Evolutionary conservation across 2,113 vertebrate genomes (phyloP).

Genomic region (Cyprinus carpio): DNA sequence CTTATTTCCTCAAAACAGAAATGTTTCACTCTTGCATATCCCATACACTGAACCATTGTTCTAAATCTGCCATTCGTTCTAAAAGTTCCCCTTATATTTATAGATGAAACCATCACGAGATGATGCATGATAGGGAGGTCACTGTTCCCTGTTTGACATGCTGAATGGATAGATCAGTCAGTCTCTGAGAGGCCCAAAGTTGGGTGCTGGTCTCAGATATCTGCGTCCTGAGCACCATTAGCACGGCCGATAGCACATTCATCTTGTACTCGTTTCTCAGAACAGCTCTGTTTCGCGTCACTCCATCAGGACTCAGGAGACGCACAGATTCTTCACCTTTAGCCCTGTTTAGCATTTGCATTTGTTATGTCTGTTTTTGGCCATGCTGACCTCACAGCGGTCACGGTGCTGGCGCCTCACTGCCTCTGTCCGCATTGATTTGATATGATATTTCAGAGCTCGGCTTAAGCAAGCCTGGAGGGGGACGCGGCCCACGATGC

Average conservation of each 20-base stretch:
- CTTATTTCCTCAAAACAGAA: neutral
- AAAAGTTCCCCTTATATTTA: constrained; percentile 30
- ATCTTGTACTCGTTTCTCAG: constrained; percentile 55
- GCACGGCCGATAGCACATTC: constrained; percentile 45
- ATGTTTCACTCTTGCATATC: neutral
- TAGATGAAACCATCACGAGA: neutral
- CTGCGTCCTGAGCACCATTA: constrained; percentile 50
- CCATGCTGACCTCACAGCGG: constrained; percentile 53
- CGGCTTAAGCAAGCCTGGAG: constrained; percentile 35
- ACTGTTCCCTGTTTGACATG: constrained; percentile 44
- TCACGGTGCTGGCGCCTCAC: constrained; percentile 52
- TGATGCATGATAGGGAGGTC: constrained; percentile 38
- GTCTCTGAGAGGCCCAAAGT: constrained; percentile 47
- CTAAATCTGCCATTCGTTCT: too few relatives aligned
- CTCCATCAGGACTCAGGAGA: constrained; percentile 59
- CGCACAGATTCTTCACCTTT: constrained; percentile 56
- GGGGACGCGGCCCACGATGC: constrained; percentile 39
- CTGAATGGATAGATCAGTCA: constrained; percentile 43
- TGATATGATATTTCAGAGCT: constrained; percentile 63
- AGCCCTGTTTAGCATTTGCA: constrained; percentile 58
- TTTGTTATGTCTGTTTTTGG: constrained; percentile 58
- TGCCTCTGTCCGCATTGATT: constrained; percentile 60
- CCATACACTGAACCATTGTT: neutral
- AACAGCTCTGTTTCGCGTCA: constrained; percentile 58
- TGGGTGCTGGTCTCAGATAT: constrained; percentile 51